These are phyloP conservation scores for Eulemur mongoz DNA, from an alignment of 2,797 vertebrate genomes.

Conservation along the genomic window DNA sequence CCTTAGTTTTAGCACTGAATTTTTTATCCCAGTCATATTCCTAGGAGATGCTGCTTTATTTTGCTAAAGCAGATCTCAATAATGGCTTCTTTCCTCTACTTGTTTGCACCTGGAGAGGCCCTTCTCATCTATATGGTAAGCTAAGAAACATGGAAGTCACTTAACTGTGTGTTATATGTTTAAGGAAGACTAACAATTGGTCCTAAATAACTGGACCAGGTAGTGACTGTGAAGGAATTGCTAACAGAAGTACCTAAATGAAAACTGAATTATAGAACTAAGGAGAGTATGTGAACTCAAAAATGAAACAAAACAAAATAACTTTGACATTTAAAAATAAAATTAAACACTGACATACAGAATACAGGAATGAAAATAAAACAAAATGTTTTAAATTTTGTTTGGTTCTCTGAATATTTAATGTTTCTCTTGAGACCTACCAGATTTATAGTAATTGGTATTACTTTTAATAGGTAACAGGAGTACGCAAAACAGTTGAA, in stretches of 20 bases:
- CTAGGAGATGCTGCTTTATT: not conserved
- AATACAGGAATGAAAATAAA: not conserved
- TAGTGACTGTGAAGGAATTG: not conserved
- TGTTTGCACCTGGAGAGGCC: not conserved
- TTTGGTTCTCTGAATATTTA: not conserved
- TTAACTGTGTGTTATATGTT: not conserved
- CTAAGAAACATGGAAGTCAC: not conserved
- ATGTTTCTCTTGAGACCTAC: not conserved
- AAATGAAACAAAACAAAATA: not conserved
- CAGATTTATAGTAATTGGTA: not conserved
- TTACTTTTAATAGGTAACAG: not conserved
- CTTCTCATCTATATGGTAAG: not conserved
- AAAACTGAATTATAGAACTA: not conserved
- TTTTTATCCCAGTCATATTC: not conserved
- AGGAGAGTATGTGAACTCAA: not conserved
- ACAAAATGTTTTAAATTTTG: not conserved
- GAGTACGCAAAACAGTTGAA: not conserved
- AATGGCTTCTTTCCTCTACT: not conserved
- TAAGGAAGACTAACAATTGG: not conserved
- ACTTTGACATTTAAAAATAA: not conserved
- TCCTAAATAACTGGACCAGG: not conserved
- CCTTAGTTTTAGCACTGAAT: not conserved
- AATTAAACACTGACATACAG: not conserved
- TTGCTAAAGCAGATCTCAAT: not conserved
- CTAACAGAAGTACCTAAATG: not conserved